Evolutionary conservation across 2,113 vertebrate genomes (phyloP).

Genomic region (Corythornis vintsioides): DNA sequence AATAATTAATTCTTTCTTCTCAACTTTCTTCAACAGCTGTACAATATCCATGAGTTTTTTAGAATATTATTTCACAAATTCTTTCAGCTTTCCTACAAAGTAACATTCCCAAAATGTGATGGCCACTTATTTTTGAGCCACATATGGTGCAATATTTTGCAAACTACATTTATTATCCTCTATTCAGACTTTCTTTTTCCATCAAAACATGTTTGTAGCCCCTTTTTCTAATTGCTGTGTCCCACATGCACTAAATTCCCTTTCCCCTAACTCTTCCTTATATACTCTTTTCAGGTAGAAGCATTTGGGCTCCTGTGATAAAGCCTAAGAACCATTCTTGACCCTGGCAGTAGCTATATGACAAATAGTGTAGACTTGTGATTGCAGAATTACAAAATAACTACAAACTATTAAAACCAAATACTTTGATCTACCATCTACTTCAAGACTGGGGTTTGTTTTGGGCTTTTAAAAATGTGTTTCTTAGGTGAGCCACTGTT

Average conservation of each 20-base stretch:
- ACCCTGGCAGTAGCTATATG: not conserved
- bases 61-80: not conserved
- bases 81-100: not conserved
- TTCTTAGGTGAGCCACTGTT: not conserved
- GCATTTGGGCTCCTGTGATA: not conserved
- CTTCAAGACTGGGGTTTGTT: not conserved
- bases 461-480: not conserved
- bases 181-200: not conserved
- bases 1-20: not conserved
- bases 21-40: not conserved
- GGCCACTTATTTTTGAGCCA: not conserved
- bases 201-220: not conserved
- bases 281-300: not conserved
- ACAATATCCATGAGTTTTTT: not conserved
- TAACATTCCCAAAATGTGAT: fast-evolving
- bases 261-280: not conserved
- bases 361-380: not conserved
- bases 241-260: not conserved
- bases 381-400: not conserved
- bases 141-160: fast-evolving
- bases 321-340: not conserved
- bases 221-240: not conserved
- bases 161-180: not conserved
- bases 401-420: not conserved
- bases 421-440: constrained; percentile 29